Evolutionary conservation across 2,888 invertebrate genomes (phyloP).

Genomic region (Pristionchus exspectatus): DNA sequence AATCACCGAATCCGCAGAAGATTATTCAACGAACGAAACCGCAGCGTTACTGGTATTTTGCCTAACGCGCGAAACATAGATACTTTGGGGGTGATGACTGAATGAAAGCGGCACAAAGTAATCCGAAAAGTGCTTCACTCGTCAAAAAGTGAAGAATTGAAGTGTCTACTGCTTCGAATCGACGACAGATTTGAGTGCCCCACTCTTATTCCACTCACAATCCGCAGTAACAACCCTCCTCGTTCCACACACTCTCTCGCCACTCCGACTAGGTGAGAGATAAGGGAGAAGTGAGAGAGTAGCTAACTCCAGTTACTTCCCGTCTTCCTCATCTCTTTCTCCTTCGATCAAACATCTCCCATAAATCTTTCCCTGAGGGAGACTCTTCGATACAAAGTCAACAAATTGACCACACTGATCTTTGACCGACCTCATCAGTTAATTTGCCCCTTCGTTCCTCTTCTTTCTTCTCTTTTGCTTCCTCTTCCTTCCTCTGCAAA

Average conservation of each 20-base stretch:
- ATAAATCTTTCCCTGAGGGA: neutral
- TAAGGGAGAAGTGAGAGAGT: neutral
- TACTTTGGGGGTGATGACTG: neutral
- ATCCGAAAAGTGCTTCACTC: neutral
- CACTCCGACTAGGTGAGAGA: neutral
- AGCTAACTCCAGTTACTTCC: neutral
- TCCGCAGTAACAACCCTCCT: neutral
- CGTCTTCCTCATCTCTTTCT: neutral
- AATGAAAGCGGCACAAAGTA: neutral
- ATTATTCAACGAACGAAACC: too few species aligned
- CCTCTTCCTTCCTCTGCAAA: constrained; percentile 13
- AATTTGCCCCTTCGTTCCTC: neutral
- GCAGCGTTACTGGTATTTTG: too few species aligned
- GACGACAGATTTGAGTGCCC: neutral
- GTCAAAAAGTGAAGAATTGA: neutral
- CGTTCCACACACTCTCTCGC: neutral
- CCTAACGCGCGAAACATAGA: neutral
- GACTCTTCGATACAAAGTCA: constrained; percentile 17
- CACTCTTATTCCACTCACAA: constrained; percentile 24
- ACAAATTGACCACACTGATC: constrained; percentile 31
- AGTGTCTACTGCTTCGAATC: neutral
- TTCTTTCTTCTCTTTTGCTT: neutral
- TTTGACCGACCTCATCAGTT: constrained; percentile 34
- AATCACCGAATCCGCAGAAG: too few species aligned
- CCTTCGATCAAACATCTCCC: neutral